These are phyloP conservation scores for Limosa lapponica DNA, from an alignment of 2,797 vertebrate genomes.

Conservation along the genomic window DNA sequence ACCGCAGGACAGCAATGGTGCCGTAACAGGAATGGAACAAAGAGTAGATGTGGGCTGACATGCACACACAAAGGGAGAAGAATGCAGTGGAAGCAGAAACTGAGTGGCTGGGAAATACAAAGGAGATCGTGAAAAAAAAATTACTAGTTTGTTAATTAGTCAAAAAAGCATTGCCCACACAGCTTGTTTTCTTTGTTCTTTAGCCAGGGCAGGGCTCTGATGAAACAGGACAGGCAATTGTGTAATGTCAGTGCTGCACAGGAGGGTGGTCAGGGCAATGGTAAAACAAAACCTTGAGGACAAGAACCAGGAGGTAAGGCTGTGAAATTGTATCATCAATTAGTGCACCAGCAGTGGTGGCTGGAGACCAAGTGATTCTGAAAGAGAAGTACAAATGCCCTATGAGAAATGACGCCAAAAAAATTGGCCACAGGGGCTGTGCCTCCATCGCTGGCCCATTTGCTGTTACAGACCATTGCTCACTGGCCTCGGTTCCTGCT, in stretches of 20 bases:
- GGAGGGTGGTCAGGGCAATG: not conserved
- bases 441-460: accelerated
- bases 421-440: accelerated
- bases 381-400: not conserved
- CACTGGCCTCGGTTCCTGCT: not conserved
- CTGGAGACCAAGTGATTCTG: not conserved
- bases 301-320: not conserved
- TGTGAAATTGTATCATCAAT: accelerated
- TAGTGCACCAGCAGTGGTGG: accelerated
- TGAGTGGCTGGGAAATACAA: not conserved
- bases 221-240: not conserved
- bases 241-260: not conserved
- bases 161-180: not conserved
- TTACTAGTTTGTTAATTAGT: not conserved
- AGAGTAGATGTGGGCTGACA: not conserved
- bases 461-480: not conserved
- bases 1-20: not conserved
- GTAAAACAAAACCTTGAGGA: not conserved
- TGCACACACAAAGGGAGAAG: not conserved
- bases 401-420: accelerated
- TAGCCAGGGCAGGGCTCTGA: not conserved
- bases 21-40: not conserved
- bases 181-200: not conserved
- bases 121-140: not conserved
- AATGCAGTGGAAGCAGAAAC: not conserved